Conservation (phyloP, 2,797 vertebrate species). For the Hypotaenidia okinawae region DNA sequence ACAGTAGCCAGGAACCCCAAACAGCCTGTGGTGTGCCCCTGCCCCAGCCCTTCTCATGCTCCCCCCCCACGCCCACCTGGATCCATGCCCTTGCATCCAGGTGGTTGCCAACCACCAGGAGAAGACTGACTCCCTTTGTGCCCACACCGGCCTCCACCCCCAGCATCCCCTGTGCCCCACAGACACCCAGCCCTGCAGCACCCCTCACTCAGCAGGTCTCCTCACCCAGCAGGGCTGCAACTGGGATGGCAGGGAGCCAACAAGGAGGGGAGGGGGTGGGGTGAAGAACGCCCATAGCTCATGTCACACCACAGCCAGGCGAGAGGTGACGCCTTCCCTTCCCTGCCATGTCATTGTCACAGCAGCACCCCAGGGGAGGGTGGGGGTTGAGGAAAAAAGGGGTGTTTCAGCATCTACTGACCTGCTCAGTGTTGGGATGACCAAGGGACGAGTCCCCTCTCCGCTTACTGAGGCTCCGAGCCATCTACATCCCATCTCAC, state of each 20-base stretch:
- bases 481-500: constrained; percentile 67
- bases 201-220: accelerated
- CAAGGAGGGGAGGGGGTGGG: not conserved
- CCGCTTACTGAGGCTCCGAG: constrained; percentile 39
- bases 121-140: not conserved
- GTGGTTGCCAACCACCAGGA: not conserved
- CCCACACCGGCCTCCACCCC: not conserved
- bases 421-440: not conserved
- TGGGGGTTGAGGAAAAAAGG: accelerated
- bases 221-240: accelerated
- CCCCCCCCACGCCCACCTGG: not conserved
- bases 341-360: not conserved
- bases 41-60: not conserved
- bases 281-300: not conserved
- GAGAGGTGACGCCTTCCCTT: not conserved
- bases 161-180: not conserved
- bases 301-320: not conserved
- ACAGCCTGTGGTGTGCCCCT: accelerated
- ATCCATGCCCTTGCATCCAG: not conserved
- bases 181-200: not conserved
- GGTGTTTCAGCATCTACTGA: constrained; percentile 23
- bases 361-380: accelerated
- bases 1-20: not conserved
- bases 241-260: accelerated
- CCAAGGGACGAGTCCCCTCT: not conserved